These are phyloP conservation scores for Spea multiplicata DNA, from an alignment of 2,113 vertebrate species.

Conservation along the genomic window DNA sequence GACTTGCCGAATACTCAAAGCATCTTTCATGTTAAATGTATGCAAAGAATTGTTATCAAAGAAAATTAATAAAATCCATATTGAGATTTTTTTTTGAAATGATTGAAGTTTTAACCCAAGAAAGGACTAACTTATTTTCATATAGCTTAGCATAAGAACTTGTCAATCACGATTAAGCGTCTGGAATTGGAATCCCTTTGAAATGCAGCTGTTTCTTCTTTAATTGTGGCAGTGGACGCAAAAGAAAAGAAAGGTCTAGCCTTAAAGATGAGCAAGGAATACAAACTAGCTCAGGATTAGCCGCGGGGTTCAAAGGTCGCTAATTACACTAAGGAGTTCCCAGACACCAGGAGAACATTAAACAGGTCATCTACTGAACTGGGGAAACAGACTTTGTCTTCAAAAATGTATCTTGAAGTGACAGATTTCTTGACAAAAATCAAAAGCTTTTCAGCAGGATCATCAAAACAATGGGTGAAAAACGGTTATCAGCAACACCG, in stretches of 20 bases:
- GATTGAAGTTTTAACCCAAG: slow-evolving; percentile 88
- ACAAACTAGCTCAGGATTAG: slow-evolving; percentile 83
- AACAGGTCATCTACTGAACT: slow-evolving; percentile 82
- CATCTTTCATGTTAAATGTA: slow-evolving; percentile 69
- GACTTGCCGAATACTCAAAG: slow-evolving; percentile 66
- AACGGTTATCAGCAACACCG: slow-evolving; percentile 53
- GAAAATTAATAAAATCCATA: slow-evolving; percentile 85
- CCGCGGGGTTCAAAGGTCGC: slow-evolving; percentile 79
- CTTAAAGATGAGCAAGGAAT: slow-evolving; percentile 84
- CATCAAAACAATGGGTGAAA: slow-evolving; percentile 59
- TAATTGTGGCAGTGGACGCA: slow-evolving; percentile 77
- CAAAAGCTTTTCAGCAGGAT: slow-evolving; percentile 58
- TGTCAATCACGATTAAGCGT: slow-evolving; percentile 85
- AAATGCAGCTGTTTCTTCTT: slow-evolving; percentile 88
- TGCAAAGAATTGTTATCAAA: slow-evolving; percentile 79
- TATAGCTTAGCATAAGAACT: slow-evolving; percentile 84
- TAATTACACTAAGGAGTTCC: slow-evolving; percentile 85
- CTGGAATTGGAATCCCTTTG: slow-evolving; percentile 84
- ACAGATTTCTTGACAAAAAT: slow-evolving; percentile 71
- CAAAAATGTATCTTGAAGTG: slow-evolving; percentile 67
- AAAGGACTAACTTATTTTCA: slow-evolving; percentile 82
- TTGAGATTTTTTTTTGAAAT: slow-evolving; percentile 86
- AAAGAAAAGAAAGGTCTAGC: slow-evolving; percentile 81
- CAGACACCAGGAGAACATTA: slow-evolving; percentile 82
- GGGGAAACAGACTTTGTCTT: slow-evolving; percentile 77